Conservation (phyloP, 1,140 invertebrate genomes). For the Gerris buenoi region DNA sequence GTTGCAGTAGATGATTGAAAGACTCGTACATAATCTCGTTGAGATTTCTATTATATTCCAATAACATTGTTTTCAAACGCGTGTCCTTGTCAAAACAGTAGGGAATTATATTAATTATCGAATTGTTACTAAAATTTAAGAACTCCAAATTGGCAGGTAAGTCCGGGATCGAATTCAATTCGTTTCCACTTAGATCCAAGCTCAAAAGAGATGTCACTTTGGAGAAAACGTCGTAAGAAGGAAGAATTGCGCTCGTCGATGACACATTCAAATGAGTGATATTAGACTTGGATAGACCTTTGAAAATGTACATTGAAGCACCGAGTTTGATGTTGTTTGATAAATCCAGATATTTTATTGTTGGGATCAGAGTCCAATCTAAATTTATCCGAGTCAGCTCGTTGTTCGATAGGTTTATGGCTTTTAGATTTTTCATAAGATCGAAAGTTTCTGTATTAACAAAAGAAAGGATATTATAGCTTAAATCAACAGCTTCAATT, state of each 20-base stretch:
- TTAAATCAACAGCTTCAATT: background rate
- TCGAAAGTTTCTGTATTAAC: conserved; percentile 1
- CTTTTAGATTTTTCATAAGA: background rate
- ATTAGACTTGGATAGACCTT: background rate
- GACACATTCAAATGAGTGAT: background rate
- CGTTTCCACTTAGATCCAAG: conserved; percentile 10
- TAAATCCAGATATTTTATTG: conserved; percentile 9
- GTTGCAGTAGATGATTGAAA: conserved; percentile 4
- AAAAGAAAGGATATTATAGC: conserved; percentile 1
- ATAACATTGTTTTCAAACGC: conserved; percentile 2
- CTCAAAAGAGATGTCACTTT: background rate
- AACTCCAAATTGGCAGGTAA: conserved; percentile 7
- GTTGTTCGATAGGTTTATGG: conserved; percentile 10
- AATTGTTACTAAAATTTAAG: conserved; percentile 11
- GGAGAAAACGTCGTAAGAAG: background rate
- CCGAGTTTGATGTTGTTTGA: conserved; percentile 8
- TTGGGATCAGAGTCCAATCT: background rate
- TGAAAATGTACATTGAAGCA: background rate
- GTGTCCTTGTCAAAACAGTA: background rate
- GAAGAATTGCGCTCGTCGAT: background rate
- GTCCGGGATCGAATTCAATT: conserved; percentile 4
- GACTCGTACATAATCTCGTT: conserved; percentile 3
- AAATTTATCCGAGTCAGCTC: background rate
- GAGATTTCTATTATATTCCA: conserved; percentile 9
- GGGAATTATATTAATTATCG: background rate